Percentiles rank a stretch among this genome's conserved stretches.
Evolutionary conservation across 2,888 invertebrate species (phyloP).

Genomic region (Nephrotoma guestfalica): DNA sequence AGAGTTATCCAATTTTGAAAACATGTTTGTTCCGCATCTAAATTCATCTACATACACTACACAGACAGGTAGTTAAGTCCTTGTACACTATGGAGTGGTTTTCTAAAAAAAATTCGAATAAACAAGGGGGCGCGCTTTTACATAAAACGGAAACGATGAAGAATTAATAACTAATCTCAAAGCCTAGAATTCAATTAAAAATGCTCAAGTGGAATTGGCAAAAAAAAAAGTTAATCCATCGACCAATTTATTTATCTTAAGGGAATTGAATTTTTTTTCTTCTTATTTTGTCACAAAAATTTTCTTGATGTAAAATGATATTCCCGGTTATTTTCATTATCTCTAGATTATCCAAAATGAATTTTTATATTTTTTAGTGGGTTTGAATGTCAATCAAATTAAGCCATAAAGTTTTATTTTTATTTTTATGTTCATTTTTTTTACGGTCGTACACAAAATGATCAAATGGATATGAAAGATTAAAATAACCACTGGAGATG

Average conservation of each 20-base stretch:
- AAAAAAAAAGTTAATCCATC: background rate
- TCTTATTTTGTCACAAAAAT: background rate
- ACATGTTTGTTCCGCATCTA: background rate
- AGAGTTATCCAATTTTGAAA: background rate
- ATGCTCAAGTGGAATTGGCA: background rate
- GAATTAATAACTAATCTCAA: conserved; percentile 4
- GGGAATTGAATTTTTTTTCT: conserved; percentile 1
- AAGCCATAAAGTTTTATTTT: background rate
- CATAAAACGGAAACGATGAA: background rate
- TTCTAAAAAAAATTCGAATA: background rate
- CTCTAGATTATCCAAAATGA: background rate
- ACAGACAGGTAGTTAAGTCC: background rate
- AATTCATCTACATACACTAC: too few species aligned
- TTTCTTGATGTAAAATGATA: background rate
- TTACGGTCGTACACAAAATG: background rate
- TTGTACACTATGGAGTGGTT: background rate
- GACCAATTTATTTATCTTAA: conserved; percentile 4
- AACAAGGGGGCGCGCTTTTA: background rate
- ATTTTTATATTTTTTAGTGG: background rate
- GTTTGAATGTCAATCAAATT: background rate
- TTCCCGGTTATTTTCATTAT: background rate
- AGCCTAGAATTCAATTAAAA: conserved; percentile 4
- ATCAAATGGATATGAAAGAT: background rate
- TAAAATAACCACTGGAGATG: background rate
- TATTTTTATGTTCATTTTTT: background rate